A percentile compares a stretch with the other conserved stretches of the same genome.
These are phyloP conservation scores for Danionella cerebrum DNA, from an alignment of 2,113 vertebrate species.

Conservation along the genomic window DNA sequence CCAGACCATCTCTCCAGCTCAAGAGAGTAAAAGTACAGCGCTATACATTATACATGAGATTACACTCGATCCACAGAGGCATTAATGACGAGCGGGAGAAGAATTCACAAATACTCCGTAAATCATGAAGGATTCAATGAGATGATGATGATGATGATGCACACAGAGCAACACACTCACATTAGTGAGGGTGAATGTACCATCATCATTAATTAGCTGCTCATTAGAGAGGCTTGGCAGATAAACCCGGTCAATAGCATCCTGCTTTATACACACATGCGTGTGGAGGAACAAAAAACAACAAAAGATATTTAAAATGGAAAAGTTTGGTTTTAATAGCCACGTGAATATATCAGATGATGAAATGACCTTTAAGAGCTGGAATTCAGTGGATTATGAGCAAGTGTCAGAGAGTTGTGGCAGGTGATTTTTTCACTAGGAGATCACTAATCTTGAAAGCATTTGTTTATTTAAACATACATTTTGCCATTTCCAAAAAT, in stretches of 20 bases:
- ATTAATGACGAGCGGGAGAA: conserved; percentile 25
- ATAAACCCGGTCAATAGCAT: conserved; percentile 26
- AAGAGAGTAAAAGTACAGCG: conserved; percentile 54
- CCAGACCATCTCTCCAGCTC: conserved; percentile 48
- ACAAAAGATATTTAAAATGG: neutral
- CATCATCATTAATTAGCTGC: conserved; percentile 24
- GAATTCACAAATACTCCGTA: neutral
- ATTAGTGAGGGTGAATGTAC: neutral
- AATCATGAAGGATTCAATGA: neutral
- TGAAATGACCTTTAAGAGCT: conserved; percentile 18
- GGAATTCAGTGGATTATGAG: neutral
- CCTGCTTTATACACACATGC: neutral
- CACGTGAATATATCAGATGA: conserved; percentile 12
- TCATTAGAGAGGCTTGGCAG: conserved; percentile 14
- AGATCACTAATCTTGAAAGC: too few relatives aligned
- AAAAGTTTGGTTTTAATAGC: neutral
- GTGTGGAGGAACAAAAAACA: neutral
- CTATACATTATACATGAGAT: conserved; percentile 67
- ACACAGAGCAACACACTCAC: conserved; percentile 1
- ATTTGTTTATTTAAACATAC: too few relatives aligned
- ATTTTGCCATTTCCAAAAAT: too few relatives aligned
- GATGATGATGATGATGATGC: neutral
- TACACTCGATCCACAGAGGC: conserved; percentile 26
- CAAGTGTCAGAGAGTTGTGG: neutral
- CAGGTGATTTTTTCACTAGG: too few relatives aligned